These are phyloP conservation scores for Knipowitschia caucasica DNA, from an alignment of 2,797 vertebrate genomes.

Conservation along the genomic window DNA sequence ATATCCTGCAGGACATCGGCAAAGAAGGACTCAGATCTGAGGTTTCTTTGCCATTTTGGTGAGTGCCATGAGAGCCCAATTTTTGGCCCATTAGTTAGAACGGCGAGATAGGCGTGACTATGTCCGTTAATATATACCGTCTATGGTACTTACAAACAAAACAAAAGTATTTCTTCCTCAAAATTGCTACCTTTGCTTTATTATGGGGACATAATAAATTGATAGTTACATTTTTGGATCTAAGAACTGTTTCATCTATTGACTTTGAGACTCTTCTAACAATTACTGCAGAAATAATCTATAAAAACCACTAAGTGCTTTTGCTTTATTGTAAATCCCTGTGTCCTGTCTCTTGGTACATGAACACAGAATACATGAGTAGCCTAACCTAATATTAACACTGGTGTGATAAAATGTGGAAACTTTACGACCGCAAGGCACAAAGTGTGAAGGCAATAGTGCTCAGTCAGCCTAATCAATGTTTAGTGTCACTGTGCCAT, in stretches of 20 bases:
- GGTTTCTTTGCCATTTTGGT: too few relatives aligned
- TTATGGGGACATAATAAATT: too few relatives aligned
- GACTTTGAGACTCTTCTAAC: not conserved
- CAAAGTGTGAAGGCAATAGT: slow-evolving; percentile 11
- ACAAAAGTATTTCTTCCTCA: too few relatives aligned
- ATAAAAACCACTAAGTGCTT: not conserved
- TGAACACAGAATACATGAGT: slow-evolving; percentile 3
- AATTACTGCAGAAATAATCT: not conserved
- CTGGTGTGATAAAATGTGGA: slow-evolving; percentile 15
- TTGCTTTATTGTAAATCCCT: not conserved
- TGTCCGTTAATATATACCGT: too few relatives aligned
- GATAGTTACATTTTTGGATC: too few relatives aligned
- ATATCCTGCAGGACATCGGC: too few relatives aligned
- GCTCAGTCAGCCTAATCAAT: slow-evolving; percentile 49
- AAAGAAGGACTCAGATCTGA: too few relatives aligned
- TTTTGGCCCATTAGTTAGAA: too few relatives aligned
- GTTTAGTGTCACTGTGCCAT: slow-evolving; percentile 25
- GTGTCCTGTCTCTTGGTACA: not conserved
- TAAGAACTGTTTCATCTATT: not conserved
- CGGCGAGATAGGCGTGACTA: too few relatives aligned
- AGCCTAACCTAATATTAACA: slow-evolving; percentile 27
- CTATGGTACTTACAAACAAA: too few relatives aligned
- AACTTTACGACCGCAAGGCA: slow-evolving; percentile 30
- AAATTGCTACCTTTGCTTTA: too few relatives aligned
- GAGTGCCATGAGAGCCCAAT: too few relatives aligned